phyloP scores from a whole-genome alignment of 1,140 invertebrate species.

The Drosophila ohnishii region DNA sequence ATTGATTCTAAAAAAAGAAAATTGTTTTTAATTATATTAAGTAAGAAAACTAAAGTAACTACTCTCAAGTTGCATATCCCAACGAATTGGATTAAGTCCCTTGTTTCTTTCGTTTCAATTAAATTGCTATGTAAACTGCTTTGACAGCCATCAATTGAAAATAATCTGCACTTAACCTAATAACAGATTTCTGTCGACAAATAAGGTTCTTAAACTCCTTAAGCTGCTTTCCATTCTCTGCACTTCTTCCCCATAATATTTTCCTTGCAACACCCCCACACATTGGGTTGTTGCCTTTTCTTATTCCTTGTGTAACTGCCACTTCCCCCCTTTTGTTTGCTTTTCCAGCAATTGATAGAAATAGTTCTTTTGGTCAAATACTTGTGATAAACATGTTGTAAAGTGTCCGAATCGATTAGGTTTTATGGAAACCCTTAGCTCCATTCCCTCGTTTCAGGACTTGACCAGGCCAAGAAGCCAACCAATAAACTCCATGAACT shows the following conservation, averaged over 20 bases:
- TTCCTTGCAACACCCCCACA: background rate
- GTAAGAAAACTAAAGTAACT: background rate
- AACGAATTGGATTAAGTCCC: background rate
- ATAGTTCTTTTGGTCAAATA: conserved; percentile 32
- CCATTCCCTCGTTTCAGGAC: background rate
- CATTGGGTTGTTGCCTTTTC: conserved; percentile 1
- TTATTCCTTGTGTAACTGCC: background rate
- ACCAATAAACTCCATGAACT: conserved; percentile 53
- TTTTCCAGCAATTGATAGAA: conserved; percentile 32
- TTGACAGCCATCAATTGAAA: conserved; percentile 6
- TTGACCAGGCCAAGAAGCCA: conserved; percentile 27
- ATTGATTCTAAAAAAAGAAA: too few relatives aligned
- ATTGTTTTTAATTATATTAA: background rate
- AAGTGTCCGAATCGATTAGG: conserved; percentile 48
- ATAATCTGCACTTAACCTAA: conserved; percentile 5
- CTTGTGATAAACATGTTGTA: conserved; percentile 49
- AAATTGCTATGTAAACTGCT: background rate
- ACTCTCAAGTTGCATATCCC: background rate
- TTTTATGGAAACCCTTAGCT: background rate
- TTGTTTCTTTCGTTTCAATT: background rate
- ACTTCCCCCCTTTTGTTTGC: conserved; percentile 1
- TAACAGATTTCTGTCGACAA: background rate
- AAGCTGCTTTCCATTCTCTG: conserved; percentile 4
- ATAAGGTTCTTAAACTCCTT: conserved; percentile 8
- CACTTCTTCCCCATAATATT: background rate